These are phyloP conservation scores for Atethmia centrago DNA, from an alignment of 2,888 invertebrate species.

Conservation along the genomic window DNA sequence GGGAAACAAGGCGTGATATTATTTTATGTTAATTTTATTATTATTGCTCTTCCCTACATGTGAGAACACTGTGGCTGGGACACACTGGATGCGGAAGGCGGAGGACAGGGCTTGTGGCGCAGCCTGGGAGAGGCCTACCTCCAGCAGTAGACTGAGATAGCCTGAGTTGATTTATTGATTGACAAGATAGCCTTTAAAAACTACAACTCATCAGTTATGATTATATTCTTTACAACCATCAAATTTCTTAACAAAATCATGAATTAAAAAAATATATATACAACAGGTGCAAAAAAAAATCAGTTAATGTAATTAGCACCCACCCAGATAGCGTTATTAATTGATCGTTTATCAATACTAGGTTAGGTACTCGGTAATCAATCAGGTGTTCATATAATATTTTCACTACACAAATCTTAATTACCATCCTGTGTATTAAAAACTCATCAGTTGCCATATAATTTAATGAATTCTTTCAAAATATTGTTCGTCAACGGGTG, in stretches of 20 bases:
- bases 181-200: not conserved
- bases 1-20: too few species aligned
- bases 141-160: too few species aligned
- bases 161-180: too few species aligned
- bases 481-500: not conserved
- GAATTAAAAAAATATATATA: too few species aligned
- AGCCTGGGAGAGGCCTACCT: too few species aligned
- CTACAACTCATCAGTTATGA: not conserved
- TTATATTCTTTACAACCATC: not conserved
- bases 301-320: slow-evolving; percentile 22
- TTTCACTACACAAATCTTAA: slow-evolving; percentile 10
- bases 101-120: too few species aligned
- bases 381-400: slow-evolving; percentile 35
- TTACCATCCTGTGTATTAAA: slow-evolving; percentile 11
- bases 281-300: not conserved
- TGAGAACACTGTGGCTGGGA: not conserved
- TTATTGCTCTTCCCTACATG: not conserved
- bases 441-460: slow-evolving; percentile 6
- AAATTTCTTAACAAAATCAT: not conserved
- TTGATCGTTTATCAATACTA: slow-evolving; percentile 34
- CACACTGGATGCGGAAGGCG: too few species aligned
- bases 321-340: slow-evolving; percentile 24
- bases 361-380: slow-evolving; percentile 42
- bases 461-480: not conserved
- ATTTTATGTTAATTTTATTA: too few species aligned